Evolutionary conservation across 2,797 vertebrate species (phyloP).

Genomic region (Carapus acus): DNA sequence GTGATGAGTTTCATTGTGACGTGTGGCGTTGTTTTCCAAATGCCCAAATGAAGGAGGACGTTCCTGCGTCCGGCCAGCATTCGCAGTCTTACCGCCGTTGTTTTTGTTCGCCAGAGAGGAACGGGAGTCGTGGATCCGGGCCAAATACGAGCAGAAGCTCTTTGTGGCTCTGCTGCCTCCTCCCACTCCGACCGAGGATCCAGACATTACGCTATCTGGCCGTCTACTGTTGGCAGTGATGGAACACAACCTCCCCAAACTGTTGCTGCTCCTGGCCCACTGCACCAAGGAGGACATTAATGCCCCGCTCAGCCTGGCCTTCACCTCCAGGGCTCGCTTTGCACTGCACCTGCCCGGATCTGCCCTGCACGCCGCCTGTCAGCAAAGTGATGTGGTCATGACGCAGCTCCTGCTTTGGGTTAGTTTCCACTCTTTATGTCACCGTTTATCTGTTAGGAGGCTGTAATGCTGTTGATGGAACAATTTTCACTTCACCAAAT

Average conservation of each 20-base stretch:
- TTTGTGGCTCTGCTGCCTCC: slow-evolving; percentile 82
- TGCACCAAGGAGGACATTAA: slow-evolving; percentile 84
- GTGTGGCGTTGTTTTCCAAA: too few relatives aligned
- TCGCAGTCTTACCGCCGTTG: not conserved
- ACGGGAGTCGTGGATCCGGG: slow-evolving; percentile 87
- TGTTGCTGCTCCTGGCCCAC: slow-evolving; percentile 88
- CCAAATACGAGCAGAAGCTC: slow-evolving; percentile 91
- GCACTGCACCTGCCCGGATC: slow-evolving; percentile 73
- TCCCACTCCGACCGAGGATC: slow-evolving; percentile 69
- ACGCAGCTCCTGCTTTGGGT: slow-evolving; percentile 93
- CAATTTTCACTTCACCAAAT: too few relatives aligned
- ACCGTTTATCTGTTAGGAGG: not conserved
- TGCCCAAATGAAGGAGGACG: not conserved
- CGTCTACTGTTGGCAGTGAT: slow-evolving; percentile 74
- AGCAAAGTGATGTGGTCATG: slow-evolving; percentile 85
- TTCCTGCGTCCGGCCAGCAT: too few relatives aligned
- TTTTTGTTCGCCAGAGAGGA: slow-evolving; percentile 75
- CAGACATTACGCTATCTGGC: slow-evolving; percentile 72
- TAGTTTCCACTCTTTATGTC: slow-evolving; percentile 30
- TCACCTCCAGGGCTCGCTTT: slow-evolving; percentile 57
- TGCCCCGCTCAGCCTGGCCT: slow-evolving; percentile 55
- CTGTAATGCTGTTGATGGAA: not conserved
- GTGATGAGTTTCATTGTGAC: too few relatives aligned
- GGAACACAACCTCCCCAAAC: slow-evolving; percentile 79
- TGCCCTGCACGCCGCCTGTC: slow-evolving; percentile 85